Percentiles rank a stretch among this genome's conserved stretches.
These are phyloP conservation scores for Dicaeum eximium DNA, from an alignment of 2,113 vertebrate genomes.

Conservation along the genomic window DNA sequence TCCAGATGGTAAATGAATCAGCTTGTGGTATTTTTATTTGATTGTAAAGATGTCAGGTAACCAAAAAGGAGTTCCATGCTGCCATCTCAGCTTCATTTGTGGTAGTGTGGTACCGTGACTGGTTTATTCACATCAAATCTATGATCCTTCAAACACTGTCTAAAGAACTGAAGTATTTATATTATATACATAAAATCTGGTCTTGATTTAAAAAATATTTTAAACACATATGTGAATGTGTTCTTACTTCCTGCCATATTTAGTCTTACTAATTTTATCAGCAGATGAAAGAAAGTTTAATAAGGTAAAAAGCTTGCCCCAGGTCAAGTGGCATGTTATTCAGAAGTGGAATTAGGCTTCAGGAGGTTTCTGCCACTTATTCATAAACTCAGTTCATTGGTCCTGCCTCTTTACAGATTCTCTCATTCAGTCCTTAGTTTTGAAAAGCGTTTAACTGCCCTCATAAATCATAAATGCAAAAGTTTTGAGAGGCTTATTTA, in stretches of 20 bases:
- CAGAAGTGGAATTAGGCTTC: background rate
- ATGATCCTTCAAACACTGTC: background rate
- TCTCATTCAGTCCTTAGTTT: background rate
- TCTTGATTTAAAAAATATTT: conserved; percentile 1
- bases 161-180: background rate
- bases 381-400: background rate
- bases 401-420: background rate
- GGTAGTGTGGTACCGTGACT: background rate
- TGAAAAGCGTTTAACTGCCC: background rate
- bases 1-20: background rate
- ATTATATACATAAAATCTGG: background rate
- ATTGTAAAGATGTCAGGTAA: background rate
- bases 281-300: background rate
- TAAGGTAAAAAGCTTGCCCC: background rate
- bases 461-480: background rate
- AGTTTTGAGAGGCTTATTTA: background rate
- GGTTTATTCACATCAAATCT: background rate
- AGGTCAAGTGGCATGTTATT: background rate
- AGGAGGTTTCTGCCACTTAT: background rate
- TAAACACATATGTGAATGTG: background rate
- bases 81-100: background rate
- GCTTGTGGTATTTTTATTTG: background rate
- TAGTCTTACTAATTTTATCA: background rate
- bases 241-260: background rate
- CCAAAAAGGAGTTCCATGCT: background rate